Evolutionary conservation across 2,888 invertebrate species (phyloP), one percentile per base, ranked within the genome.

Genomic region (Lasioglossum pauxillum): DNA sequence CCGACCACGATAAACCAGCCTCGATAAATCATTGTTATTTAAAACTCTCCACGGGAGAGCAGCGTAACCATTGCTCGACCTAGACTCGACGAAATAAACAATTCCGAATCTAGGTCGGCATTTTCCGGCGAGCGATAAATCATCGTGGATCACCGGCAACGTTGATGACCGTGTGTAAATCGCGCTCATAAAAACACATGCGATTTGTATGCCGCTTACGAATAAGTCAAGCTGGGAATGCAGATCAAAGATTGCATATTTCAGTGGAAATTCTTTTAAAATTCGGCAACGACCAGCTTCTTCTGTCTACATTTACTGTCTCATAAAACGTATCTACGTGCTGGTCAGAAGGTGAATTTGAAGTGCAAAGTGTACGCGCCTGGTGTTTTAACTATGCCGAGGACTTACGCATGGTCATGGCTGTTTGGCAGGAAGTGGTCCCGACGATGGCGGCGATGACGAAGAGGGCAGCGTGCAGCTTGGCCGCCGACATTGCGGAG

Each of bases 331-430:
- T 19, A 19, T 7, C 1, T 16, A 46, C 44, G 44, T 44, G 14
- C 4, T 14, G 44, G 5, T 44, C 49, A 23, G 23, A 49, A 53
- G 7, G 2, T 8, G 49, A 76, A 69, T 35, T 35, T 3, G 23
- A 4, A 38, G 8, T 69, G 23, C 1, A 38, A 38, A 35, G 7
- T 69, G 38, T 8, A 53, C 23, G 2, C 10, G 49, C 2, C 23
- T 23, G 49, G 2, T 7, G 49, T 19, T 23, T 53, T 53, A 53
- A 53, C 53, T 53, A 23, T 41, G 38, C 69, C 38, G 10, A 69
- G 41, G 83, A 93, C 93, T 91, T 81, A 94, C 94, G 83, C 81
- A 94, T 80, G 77, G 88, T 92, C 83, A 93, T 91, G 38, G 92
- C 81, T 49, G 92, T 92, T 80, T 93, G 92, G 64, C 88, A 91